Conservation (phyloP, 1,140 invertebrate species). For the Zaprionus vittiger region DNA sequence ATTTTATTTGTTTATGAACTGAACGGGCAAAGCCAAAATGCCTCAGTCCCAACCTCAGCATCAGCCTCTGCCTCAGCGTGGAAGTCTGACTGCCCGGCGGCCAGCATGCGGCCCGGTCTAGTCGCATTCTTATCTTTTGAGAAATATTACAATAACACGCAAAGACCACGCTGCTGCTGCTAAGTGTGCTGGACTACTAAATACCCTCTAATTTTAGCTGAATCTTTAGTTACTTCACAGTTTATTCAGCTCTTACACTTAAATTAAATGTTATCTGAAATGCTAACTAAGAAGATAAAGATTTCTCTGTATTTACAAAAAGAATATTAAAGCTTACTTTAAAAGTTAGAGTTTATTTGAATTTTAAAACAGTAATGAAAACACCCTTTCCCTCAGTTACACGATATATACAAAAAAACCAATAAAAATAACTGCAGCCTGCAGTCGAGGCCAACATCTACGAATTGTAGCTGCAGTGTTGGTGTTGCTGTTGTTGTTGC, state of each 20-base stretch:
- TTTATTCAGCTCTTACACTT: neutral
- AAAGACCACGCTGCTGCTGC: slow-evolving; percentile 61
- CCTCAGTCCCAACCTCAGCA: neutral
- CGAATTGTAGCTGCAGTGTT: slow-evolving; percentile 10
- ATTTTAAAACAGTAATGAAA: neutral
- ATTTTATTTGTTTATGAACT: slow-evolving; percentile 71
- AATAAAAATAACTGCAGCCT: slow-evolving; percentile 26
- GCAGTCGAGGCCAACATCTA: slow-evolving; percentile 14
- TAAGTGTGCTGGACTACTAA: slow-evolving; percentile 2
- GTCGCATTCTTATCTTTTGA: slow-evolving; percentile 84
- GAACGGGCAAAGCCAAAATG: slow-evolving; percentile 37
- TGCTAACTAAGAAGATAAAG: neutral
- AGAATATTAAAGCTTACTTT: neutral
- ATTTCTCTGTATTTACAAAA: neutral
- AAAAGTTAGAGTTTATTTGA: neutral
- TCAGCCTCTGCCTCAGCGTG: neutral
- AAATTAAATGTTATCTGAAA: neutral
- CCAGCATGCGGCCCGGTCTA: slow-evolving; percentile 55
- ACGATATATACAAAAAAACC: neutral
- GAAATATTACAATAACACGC: slow-evolving; percentile 84
- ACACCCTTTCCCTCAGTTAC: neutral
- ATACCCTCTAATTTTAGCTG: neutral
- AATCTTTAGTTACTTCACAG: neutral
- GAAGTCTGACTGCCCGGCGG: neutral
- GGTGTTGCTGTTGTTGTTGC: neutral